A percentile compares a stretch with the other conserved stretches of the same genome.
phyloP scores from a whole-genome alignment of 2,113 vertebrate species.

The Caranx melampygus region DNA sequence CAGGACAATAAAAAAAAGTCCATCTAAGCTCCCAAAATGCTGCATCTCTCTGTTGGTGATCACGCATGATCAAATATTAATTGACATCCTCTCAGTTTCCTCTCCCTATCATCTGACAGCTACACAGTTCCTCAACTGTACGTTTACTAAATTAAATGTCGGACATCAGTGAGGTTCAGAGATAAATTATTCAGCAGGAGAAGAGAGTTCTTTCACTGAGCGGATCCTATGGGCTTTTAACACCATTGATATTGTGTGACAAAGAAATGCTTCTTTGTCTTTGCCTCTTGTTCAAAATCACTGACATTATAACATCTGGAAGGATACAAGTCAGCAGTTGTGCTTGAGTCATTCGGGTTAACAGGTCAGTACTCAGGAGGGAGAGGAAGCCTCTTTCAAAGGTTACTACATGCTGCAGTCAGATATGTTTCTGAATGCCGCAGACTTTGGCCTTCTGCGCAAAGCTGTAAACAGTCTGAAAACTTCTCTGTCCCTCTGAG shows the following conservation, averaged over 20 bases:
- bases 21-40: background rate
- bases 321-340: background rate
- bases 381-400: background rate
- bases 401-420: background rate
- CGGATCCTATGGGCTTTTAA: constrained; percentile 7
- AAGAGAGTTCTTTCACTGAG: constrained; percentile 37
- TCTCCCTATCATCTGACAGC: constrained; percentile 69
- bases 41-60: constrained; percentile 12
- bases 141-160: constrained; percentile 62
- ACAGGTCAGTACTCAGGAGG: background rate
- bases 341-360: background rate
- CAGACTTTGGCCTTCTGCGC: constrained; percentile 51
- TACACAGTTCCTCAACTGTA: constrained; percentile 40
- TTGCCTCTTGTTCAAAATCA: constrained; percentile 1
- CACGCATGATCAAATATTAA: constrained; percentile 80
- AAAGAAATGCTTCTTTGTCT: constrained; percentile 12
- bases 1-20: background rate
- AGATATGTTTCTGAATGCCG: constrained; percentile 15
- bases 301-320: constrained; percentile 8
- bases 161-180: constrained; percentile 7
- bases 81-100: constrained; percentile 75
- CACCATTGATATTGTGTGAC: background rate
- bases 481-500: constrained; percentile 5
- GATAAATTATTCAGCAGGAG: constrained; percentile 63
- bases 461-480: constrained; percentile 15